Base-by-base conservation (phyloP, 2,797 vertebrate genomes). In the Takifugu ocellatus region DNA sequence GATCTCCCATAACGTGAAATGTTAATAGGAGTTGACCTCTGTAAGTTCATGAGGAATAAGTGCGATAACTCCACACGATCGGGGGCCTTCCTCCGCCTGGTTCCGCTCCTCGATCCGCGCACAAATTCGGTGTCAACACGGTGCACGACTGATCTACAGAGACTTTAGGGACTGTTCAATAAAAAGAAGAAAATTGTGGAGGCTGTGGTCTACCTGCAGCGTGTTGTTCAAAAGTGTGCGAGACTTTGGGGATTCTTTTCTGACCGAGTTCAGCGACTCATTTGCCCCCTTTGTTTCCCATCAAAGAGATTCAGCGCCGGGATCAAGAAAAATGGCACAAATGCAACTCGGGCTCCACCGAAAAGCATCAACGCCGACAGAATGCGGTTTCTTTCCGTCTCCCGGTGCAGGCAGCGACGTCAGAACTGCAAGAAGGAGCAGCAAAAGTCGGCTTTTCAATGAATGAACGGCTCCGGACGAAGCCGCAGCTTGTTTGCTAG, bases 1-100 rank as follows among this genome's bases (percentile, higher is more conserved):
- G 96, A 92, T 94, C 96, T 92, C 91, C 96, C 97, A 98, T 98
- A 95, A 84, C 95, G 94, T 87, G 95, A 92, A 93, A 99, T 99
- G 87, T 94, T 94, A 92, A 99, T 99, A 84, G 97, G 97, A 93
- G 93, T 95, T 84, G 97, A 99, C 91, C 97, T 96, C 93, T 96
- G 97, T 96, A 99, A 96, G 97, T 97, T 99, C 97, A 99, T 99
- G 94, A 92, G 95, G 94, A 94, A 94, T 81, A 91, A 79, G 88
- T 89, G 79, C 24, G 77, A 78, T 64, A 81, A 63, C 85, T 88
- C 86, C 87, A 76, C 85, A 70, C 63, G 82, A 74, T 25, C 42
- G 50, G 61, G 29, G 21, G 33, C 61, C 61, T 67, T 3, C 48
- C 64, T 54, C 45, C 55, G 67, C 63, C 49, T 66, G 25, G 51